These are phyloP conservation scores for Scelioninae gen. 2 DNA, from an alignment of 2,888 invertebrate genomes.

Conservation along the genomic window DNA sequence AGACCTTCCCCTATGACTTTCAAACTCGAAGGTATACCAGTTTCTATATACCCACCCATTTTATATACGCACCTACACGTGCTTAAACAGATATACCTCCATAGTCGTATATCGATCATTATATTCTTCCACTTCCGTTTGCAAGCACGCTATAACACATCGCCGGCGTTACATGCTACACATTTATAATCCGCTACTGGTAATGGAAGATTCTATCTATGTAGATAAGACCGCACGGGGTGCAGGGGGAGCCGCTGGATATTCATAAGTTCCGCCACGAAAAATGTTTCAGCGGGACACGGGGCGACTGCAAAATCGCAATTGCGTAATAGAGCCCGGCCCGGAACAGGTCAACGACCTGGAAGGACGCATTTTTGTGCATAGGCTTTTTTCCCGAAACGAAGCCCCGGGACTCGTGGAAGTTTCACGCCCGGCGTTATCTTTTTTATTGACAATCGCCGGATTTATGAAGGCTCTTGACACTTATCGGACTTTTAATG, in stretches of 20 bases:
- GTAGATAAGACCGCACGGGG: slow-evolving; percentile 35
- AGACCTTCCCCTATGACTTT: slow-evolving; percentile 55
- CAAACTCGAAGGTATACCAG: slow-evolving; percentile 27
- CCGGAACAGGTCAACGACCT: slow-evolving; percentile 34
- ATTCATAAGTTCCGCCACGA: slow-evolving; percentile 23
- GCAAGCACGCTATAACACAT: slow-evolving; percentile 42
- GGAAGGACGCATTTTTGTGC: slow-evolving; percentile 22
- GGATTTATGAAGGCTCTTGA: not conserved
- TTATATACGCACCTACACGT: slow-evolving; percentile 8
- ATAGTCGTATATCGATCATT: slow-evolving; percentile 48
- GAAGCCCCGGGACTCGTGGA: not conserved
- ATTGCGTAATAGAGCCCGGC: slow-evolving; percentile 37
- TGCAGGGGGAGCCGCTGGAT: not conserved
- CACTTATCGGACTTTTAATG: not conserved
- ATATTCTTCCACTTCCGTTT: slow-evolving; percentile 49
- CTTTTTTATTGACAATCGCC: slow-evolving; percentile 7
- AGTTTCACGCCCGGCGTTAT: not conserved
- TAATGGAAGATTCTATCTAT: slow-evolving; percentile 56
- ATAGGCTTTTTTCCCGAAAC: too few relatives aligned
- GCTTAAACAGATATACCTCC: not conserved
- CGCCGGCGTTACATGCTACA: slow-evolving; percentile 29
- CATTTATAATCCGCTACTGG: slow-evolving; percentile 39
- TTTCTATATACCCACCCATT: slow-evolving; percentile 8
- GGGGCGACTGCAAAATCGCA: slow-evolving; percentile 23
- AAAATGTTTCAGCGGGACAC: slow-evolving; percentile 24